Evolutionary conservation across 2,797 vertebrate species (phyloP).

Genomic region (Lemur catta): DNA sequence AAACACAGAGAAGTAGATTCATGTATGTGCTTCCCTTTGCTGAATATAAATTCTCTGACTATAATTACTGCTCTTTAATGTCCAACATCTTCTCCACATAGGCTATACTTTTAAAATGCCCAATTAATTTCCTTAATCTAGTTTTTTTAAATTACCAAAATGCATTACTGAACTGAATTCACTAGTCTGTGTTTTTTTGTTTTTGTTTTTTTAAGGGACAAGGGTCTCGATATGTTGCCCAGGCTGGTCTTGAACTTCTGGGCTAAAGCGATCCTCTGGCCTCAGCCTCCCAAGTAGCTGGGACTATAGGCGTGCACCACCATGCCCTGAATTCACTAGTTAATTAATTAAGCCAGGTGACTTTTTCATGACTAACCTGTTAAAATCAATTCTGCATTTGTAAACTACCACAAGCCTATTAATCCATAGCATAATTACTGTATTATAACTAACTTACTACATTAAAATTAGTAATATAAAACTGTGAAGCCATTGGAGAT

Average conservation of each 20-base stretch:
- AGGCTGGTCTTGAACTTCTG: neutral
- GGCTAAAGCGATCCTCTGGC: neutral
- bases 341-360: neutral
- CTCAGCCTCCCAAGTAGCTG: neutral
- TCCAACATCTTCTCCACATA: neutral
- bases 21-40: neutral
- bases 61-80: neutral
- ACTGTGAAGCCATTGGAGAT: neutral
- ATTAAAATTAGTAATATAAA: neutral
- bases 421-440: neutral
- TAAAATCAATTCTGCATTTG: conserved; percentile 3
- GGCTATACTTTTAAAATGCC: neutral
- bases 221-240: neutral
- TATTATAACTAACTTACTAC: neutral
- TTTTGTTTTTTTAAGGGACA: neutral
- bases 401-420: neutral
- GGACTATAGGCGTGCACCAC: neutral
- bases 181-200: neutral
- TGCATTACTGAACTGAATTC: neutral
- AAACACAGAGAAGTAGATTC: neutral
- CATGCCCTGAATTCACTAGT: neutral
- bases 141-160: neutral
- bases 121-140: neutral
- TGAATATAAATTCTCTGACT: neutral
- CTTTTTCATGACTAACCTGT: conserved; percentile 1